phyloP scores from a whole-genome alignment of 1,140 invertebrate genomes.

The Penaeus chinensis region DNA sequence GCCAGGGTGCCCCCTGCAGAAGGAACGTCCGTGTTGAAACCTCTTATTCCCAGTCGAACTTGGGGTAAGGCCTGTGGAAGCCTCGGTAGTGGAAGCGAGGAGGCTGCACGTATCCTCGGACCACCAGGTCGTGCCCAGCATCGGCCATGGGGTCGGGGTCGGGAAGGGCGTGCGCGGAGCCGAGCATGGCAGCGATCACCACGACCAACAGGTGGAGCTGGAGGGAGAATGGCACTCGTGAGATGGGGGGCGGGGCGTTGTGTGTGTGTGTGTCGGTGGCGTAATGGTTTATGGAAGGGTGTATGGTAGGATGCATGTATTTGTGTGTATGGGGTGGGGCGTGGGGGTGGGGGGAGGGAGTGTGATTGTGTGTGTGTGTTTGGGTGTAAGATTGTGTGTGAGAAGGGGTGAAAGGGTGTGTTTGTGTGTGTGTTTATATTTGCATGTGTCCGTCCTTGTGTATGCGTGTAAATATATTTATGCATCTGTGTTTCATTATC shows the following conservation, averaged over 20 bases:
- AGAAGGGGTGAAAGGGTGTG: rapidly evolving
- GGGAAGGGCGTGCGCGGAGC: not conserved
- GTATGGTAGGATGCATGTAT: not conserved
- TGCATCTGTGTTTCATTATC: not conserved
- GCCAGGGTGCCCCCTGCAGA: not conserved
- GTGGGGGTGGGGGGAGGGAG: no score
- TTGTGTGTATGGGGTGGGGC: not conserved
- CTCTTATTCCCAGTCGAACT: not conserved
- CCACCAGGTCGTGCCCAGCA: not conserved
- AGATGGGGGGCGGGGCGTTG: not conserved
- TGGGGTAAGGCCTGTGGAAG: slow-evolving; percentile 28
- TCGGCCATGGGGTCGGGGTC: not conserved
- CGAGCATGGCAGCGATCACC: not conserved
- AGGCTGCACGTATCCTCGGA: slow-evolving; percentile 17
- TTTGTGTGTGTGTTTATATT: not conserved
- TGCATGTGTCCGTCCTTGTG: slow-evolving; percentile 9
- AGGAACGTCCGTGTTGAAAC: not conserved
- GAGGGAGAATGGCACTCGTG: not conserved
- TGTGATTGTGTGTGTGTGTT: not conserved
- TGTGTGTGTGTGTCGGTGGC: not conserved
- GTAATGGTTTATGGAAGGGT: not conserved
- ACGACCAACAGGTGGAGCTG: not conserved
- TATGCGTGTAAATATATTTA: slow-evolving; percentile 18
- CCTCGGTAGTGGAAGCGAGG: slow-evolving; percentile 45
- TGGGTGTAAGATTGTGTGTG: not conserved